Evolutionary conservation across 2,888 invertebrate species (phyloP).

Genomic region (Pharmacophagus antenor): DNA sequence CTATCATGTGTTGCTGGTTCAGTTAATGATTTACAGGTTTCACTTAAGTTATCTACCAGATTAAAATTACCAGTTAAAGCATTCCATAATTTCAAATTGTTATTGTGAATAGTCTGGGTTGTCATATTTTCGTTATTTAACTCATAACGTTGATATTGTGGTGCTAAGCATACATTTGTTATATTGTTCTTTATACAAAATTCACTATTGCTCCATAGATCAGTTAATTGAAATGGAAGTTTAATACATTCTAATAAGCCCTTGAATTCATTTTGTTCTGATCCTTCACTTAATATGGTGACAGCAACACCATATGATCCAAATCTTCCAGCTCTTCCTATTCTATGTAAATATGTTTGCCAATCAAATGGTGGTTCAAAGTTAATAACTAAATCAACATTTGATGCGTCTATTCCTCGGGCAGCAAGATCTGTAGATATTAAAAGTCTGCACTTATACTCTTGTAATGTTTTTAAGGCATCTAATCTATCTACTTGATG

Average conservation of each 20-base stretch:
- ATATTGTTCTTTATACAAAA: constrained; percentile 32
- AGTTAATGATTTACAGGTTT: constrained; percentile 44
- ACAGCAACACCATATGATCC: constrained; percentile 92
- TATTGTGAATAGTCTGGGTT: background rate
- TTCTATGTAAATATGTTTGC: constrained; percentile 95
- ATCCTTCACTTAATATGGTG: constrained; percentile 84
- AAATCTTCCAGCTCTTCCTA: constrained; percentile 96
- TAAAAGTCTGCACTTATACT: constrained; percentile 90
- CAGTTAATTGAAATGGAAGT: constrained; percentile 49
- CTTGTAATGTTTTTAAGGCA: constrained; percentile 88
- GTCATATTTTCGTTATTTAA: background rate
- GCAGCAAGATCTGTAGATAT: constrained; percentile 95
- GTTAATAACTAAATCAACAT: constrained; percentile 96
- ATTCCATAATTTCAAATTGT: constrained; percentile 16
- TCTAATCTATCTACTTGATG: constrained; percentile 88
- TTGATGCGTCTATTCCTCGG: constrained; percentile 96
- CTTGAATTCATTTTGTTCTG: constrained; percentile 82
- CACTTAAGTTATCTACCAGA: constrained; percentile 42
- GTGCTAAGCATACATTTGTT: background rate
- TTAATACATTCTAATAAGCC: constrained; percentile 81
- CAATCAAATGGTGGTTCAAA: constrained; percentile 91
- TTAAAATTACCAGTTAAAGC: constrained; percentile 22
- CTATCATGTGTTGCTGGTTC: constrained; percentile 33
- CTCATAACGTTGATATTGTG: background rate
- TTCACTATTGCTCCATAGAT: constrained; percentile 52